Evolutionary conservation across 2,888 invertebrate genomes (phyloP), one percentile per base, ranked within the genome.

Genomic region (Campaea margaritaria): DNA sequence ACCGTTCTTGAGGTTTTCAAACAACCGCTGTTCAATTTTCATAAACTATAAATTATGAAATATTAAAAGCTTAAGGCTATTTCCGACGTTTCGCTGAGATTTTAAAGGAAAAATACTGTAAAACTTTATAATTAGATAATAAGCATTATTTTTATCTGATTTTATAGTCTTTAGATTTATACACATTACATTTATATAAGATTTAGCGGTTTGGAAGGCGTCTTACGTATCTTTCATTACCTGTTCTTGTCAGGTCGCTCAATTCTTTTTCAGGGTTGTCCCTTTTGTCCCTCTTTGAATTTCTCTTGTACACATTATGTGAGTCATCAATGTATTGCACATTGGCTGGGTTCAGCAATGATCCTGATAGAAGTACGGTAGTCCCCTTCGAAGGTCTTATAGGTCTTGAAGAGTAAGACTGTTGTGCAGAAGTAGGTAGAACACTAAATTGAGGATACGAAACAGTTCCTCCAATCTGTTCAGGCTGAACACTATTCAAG

Each of bases 271-370:
- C 92, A 0, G 91, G 92, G 55, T 93, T 93, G 54, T 93, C 93
- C 68, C 93, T 78, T 65, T 93, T 93, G 50, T 91, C 91, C 4
- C 93, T 81, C 70, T 89, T 91, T 0, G 88, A 85, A 65, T 89
- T 79, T 64, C 94, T 86, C 72, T 93, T 94, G 70, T 87, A 94
- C 27, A 94, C 69, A 60, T 87, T 89, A 71, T 94, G 94, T 0
- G 84, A 75, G 38, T 93, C 93, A 68, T 95, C 95, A 36, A 95
- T 91, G 64, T 93, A 94, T 78, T 95, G 94, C 0, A 95, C 93
- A 72, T 94, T 94, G 2, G 94, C 93, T 21, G 94, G 93, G 72
- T 94, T 94, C 2, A 93, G 74, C 31, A 93, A 81, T 0, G 89
- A 89, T 1, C 91, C 86, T 7, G 92, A 89, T 16, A 92, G 71